Evolutionary conservation across 1,140 invertebrate species (phyloP), one percentile per base, ranked within the genome.

Genomic region (Idris sp.): DNA sequence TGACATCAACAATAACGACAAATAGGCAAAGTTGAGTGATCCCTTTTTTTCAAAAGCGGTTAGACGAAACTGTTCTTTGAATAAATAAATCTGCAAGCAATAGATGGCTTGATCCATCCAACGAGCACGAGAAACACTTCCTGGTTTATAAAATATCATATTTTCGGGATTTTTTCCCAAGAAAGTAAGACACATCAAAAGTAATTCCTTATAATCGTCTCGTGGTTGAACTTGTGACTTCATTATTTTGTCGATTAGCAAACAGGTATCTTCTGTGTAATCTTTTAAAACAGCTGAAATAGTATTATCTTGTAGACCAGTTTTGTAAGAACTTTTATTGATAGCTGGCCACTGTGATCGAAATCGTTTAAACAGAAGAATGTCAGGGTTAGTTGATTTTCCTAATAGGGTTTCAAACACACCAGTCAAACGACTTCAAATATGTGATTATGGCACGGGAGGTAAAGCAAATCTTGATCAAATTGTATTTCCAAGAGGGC

Each of bases 291-390:
- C 14, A 16, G 15, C 25, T 49, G 30, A 49, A 18, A 49, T 13
- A 33, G 28, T 7, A 4, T 4, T 8, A 10, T 49, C 16, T 4
- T 49, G 15, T 7, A n/a, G 19, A 11, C 46, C 22, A 13, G n/a
- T n/a, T n/a, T n/a, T n/a, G n/a, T n/a, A n/a, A n/a, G n/a, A n/a
- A n/a, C n/a, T n/a, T n/a, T n/a, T n/a, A n/a, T n/a, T n/a, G n/a
- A n/a, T 9, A 26, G 35, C 22, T 19, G 2, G 76, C 78, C 80
- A 40, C 2, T n/a, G 22, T 58, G 67, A 56, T 62, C 3, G n/a
- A 76, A 80, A 81, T 49, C 74, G 61, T 40, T 77, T 81, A 33
- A 82, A 81, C 44, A 79, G 51, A 31, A 40, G 30, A 56, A 80
- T 72, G 19, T 73, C 56, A 43, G 76, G 72, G 16, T 78, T 76